Conservation (phyloP, 2,797 vertebrate species). For the Decapterus maruadsi region DNA sequence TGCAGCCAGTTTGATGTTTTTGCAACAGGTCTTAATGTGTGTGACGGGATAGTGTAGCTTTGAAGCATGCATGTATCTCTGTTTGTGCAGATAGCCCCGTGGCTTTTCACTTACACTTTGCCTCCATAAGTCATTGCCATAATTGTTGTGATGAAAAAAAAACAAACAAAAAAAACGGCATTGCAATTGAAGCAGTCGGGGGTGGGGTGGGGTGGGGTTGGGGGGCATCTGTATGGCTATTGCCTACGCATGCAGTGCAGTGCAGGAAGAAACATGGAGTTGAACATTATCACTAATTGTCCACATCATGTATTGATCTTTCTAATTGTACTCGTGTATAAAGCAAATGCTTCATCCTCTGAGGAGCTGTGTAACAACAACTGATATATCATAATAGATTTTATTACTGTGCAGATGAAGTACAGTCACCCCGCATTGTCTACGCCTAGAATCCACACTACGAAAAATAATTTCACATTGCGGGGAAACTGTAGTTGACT, state of each 20-base stretch:
- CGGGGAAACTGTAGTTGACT: not conserved
- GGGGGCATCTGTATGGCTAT: too few relatives aligned
- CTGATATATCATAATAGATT: constrained; percentile 4
- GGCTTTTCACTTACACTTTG: constrained; percentile 23
- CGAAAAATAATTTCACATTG: not conserved
- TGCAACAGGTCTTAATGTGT: not conserved
- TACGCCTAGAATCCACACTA: not conserved
- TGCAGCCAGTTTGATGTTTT: constrained; percentile 10
- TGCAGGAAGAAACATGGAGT: constrained; percentile 16
- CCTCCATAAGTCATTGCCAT: not conserved
- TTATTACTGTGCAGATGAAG: constrained; percentile 2
- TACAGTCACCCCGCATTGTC: not conserved
- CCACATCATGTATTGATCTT: not conserved
- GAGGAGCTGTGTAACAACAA: not conserved
- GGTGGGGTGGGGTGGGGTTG: too few relatives aligned
- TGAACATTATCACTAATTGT: constrained; percentile 20
- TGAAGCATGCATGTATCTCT: not conserved
- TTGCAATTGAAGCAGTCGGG: not conserved
- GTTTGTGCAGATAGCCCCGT: not conserved
- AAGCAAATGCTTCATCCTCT: not conserved
- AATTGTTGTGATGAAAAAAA: constrained; percentile 38
- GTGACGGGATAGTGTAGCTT: not conserved
- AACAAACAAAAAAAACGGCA: too few relatives aligned
- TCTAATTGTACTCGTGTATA: too few relatives aligned
- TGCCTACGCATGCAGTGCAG: not conserved